Base-by-base conservation (phyloP, 2,797 vertebrate species). In the Hydrocynus forskahlii region DNA sequence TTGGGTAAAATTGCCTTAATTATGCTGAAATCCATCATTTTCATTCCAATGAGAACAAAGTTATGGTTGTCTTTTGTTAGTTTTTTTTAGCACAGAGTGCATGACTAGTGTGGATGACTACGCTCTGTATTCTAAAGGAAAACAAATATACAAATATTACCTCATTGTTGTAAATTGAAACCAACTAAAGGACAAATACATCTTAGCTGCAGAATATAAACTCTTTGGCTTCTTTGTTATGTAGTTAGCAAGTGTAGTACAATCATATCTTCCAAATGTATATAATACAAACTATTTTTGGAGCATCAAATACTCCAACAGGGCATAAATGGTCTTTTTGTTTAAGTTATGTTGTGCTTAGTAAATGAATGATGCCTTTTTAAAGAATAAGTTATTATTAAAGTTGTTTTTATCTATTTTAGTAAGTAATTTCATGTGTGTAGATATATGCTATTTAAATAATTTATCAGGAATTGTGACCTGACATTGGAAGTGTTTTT, bases 391-490 rank as follows among this genome's bases (percentile, higher is more conserved):
- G 94, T 99, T 98, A 98, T 99, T 96, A 91, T 81, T 84, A 93
- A 66, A 89, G 86, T 92, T 95, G 95, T 93, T 94, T 88, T 89
- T 91, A 95, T 95, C 92, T 92, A 91, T 93, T 96, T 96, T 92
- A 94, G 93, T 91, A 97, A 94, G 92, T 95, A 93, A 94, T 95
- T 96, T 96, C 92, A 90, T 96, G 93, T 96, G 93, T 99, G 96
- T 99, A 98, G 96, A 99, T 98, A 97, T 74, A 96, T 83, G 96
- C 97, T 99, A 99, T 99, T 99, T 99, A 99, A 99, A 95, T 99
- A 99, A 99, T 98, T 99, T 99, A 99, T 99, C 96, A 93, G 92
- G 96, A 97, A 96, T 95, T 94, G 94, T 94, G 95, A 95, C 95
- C 95, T 94, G 93, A 94, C 95, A 95, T 93, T 55, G 94, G 94